Evolutionary conservation across 2,797 vertebrate species (phyloP), one percentile per base, ranked within the genome.

Genomic region (Eupleurogrammus muticus): DNA sequence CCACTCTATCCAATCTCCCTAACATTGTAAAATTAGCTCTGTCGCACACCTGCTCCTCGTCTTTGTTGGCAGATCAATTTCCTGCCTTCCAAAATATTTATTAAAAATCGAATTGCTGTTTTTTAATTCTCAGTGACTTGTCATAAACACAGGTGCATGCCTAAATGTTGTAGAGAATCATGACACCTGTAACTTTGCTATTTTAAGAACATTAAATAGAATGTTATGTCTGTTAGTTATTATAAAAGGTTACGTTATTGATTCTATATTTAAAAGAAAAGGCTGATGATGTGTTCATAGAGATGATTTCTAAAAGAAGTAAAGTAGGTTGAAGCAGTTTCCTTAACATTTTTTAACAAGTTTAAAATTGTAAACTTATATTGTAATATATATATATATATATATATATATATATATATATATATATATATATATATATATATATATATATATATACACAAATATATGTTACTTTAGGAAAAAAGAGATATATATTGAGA

Each of bases 41-140:
- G 36, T 58, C 7, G 19, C 38, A 77, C 75, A 82, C 77, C 80
- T 85, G 86, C 49, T 73, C 79, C 61, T 71, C 79, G 70, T 82
- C 21, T 59, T 53, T 47, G 19, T 60, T 66, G 66, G 63, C 73
- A 83, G 75, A 51, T 35, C 42, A 21, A 65, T 71, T 59, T 75
- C 70, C 77, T 61, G 48, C 71, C 50, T 63, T 67, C 62, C 58
- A 79, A 58, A 66, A 66, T 58, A 68, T 75, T 83, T 28, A 65
- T 50, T 75, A 57, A 57, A 63, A 47, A 61, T 57, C 56, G 67
- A 64, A 85, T 76, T 73, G 49, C 53, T 66, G 70, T 73, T 83
- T 75, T 36, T 66, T 4, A 53, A 73, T 59, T 64, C 64, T 53
- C n/a, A 23, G 48, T 40, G 56, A 61, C 69, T 67, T 58, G 63